These are phyloP conservation scores for Itoplectis maculator DNA, from an alignment of 2,888 invertebrate species.

Conservation along the genomic window DNA sequence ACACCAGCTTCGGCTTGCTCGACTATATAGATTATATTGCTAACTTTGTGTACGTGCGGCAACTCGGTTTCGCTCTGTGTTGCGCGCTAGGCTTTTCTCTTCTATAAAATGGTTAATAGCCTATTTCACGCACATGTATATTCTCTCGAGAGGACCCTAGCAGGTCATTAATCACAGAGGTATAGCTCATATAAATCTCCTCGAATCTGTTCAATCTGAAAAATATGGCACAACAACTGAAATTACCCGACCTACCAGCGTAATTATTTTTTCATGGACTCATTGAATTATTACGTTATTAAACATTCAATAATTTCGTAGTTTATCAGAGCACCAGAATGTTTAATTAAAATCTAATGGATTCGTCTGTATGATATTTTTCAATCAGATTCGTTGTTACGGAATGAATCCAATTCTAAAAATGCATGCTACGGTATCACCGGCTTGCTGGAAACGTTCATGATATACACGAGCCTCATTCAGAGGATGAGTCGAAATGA, in stretches of 20 bases:
- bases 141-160: not conserved
- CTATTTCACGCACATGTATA: slow-evolving; percentile 17
- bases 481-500: not conserved
- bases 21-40: slow-evolving; percentile 5
- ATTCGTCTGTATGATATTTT: not conserved
- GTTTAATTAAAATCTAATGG: not conserved
- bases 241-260: slow-evolving; percentile 18
- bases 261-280: slow-evolving; percentile 1
- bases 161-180: slow-evolving; percentile 30
- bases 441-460: not conserved
- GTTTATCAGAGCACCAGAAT: not conserved
- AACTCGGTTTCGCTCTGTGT: not conserved
- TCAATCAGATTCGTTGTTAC: not conserved
- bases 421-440: not conserved
- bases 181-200: slow-evolving; percentile 6
- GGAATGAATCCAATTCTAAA: not conserved
- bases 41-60: slow-evolving; percentile 8
- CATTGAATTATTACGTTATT: slow-evolving; percentile 15
- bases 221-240: slow-evolving; percentile 3
- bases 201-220: not conserved
- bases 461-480: not conserved
- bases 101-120: slow-evolving; percentile 53
- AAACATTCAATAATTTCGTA: slow-evolving; percentile 15
- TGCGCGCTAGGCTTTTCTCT: not conserved
- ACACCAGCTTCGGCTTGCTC: not conserved